Percentiles rank a stretch among this genome's conserved stretches.
Evolutionary conservation across 2,888 invertebrate genomes (phyloP).

Genomic region (Napeogenes inachia): DNA sequence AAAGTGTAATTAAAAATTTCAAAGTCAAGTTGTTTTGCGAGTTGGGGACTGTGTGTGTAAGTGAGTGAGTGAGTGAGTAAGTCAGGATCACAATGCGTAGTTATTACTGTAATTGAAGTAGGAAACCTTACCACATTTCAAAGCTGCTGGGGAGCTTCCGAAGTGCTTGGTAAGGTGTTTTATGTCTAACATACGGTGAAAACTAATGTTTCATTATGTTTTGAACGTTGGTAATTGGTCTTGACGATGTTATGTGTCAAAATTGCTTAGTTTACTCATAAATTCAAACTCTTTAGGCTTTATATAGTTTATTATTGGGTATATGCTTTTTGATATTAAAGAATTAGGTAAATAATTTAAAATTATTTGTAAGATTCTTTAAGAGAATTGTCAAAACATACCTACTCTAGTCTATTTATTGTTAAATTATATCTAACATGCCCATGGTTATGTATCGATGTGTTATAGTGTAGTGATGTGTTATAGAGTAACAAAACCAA

Average conservation of each 20-base stretch:
- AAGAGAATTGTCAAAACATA: too few relatives aligned
- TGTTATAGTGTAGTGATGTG: too few relatives aligned
- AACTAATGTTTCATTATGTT: neutral
- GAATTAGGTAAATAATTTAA: too few relatives aligned
- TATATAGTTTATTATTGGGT: too few relatives aligned
- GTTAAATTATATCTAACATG: too few relatives aligned
- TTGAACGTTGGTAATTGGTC: neutral
- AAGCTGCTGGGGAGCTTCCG: neutral
- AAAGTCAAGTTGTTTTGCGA: slow-evolving; percentile 34
- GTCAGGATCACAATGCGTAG: slow-evolving; percentile 42
- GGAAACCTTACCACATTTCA: slow-evolving; percentile 33
- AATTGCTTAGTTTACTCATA: neutral
- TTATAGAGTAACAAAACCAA: too few relatives aligned
- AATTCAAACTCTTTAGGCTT: too few relatives aligned
- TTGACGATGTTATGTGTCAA: neutral
- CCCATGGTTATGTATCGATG: too few relatives aligned
- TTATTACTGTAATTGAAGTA: slow-evolving; percentile 62
- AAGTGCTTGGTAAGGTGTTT: neutral
- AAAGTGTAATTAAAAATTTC: slow-evolving; percentile 35
- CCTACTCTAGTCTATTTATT: too few relatives aligned
- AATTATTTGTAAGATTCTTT: too few relatives aligned
- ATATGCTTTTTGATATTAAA: too few relatives aligned
- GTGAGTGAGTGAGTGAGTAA: too few relatives aligned
- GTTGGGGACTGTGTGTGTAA: slow-evolving; percentile 25
- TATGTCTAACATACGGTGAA: slow-evolving; percentile 1